Evolutionary conservation across 2,113 vertebrate genomes (phyloP).

Genomic region (Epinephelus cyanopodus): DNA sequence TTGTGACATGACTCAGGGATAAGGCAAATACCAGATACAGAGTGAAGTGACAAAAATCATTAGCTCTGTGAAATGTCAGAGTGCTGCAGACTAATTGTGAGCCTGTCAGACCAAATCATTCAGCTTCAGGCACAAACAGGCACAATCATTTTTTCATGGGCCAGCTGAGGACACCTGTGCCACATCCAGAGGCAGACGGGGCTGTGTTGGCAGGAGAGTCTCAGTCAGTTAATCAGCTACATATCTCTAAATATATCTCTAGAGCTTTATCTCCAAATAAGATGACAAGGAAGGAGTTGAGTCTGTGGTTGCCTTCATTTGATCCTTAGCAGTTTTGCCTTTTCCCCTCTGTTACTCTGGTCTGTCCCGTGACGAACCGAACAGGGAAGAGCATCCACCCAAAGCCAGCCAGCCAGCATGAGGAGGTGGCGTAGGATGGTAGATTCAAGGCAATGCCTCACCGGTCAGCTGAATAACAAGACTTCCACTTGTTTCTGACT

Average conservation of each 20-base stretch:
- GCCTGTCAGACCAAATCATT: constrained; percentile 46
- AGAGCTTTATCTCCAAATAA: constrained; percentile 14
- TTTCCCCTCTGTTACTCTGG: constrained; percentile 9
- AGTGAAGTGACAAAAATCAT: constrained; percentile 61
- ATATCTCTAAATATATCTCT: constrained; percentile 14
- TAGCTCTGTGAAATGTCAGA: constrained; percentile 49
- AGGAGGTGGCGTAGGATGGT: constrained; percentile 29
- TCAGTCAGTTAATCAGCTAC: constrained; percentile 43
- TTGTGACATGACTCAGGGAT: constrained; percentile 54
- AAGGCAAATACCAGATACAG: constrained; percentile 53
- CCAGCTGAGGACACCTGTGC: constrained; percentile 49
- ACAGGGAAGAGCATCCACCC: constrained; percentile 23
- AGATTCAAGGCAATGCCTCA: constrained; percentile 84
- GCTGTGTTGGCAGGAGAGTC: constrained; percentile 26
- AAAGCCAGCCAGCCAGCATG: constrained; percentile 28
- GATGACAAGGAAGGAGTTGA: constrained; percentile 18
- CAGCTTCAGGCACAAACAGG: constrained; percentile 39
- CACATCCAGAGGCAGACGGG: constrained; percentile 37
- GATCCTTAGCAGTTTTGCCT: constrained; percentile 5
- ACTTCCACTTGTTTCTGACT: constrained; percentile 83
- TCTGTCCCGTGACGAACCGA: constrained; percentile 28
- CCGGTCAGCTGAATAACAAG: constrained; percentile 88
- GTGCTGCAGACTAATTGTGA: constrained; percentile 45
- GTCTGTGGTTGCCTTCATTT: constrained; percentile 24
- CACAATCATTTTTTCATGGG: constrained; percentile 23